Conservation (phyloP, 2,113 vertebrate genomes). For the Ascaphus truei region DNA sequence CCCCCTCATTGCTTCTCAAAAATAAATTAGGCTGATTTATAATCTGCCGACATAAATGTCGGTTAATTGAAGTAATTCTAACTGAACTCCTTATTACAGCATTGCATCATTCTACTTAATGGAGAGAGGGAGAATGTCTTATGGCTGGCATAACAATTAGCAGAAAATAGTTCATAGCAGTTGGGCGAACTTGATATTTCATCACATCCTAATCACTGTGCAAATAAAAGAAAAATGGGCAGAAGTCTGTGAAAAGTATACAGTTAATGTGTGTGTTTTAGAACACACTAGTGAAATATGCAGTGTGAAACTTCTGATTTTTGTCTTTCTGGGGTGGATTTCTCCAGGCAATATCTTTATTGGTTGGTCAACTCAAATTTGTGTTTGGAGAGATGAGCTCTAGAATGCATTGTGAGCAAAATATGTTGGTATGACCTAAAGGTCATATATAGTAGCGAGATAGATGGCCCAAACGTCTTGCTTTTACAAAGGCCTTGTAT, state of each 20-base stretch:
- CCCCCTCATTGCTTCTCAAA: background rate
- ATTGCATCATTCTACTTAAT: slow-evolving; percentile 2
- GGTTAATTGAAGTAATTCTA: slow-evolving; percentile 14
- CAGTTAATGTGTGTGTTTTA: too few species aligned
- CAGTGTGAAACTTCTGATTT: too few species aligned
- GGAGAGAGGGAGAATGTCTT: background rate
- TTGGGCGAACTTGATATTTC: background rate
- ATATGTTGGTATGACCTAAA: too few species aligned
- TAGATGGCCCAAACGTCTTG: too few species aligned
- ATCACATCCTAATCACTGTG: background rate
- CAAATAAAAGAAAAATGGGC: background rate
- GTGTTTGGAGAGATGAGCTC: too few species aligned
- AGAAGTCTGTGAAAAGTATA: background rate
- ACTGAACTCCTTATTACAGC: background rate
- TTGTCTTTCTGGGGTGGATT: too few species aligned
- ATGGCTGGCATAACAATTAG: slow-evolving; percentile 8
- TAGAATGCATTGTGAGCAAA: too few species aligned
- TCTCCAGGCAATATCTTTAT: too few species aligned
- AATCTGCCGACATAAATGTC: background rate
- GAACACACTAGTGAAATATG: too few species aligned
- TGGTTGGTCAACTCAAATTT: too few species aligned
- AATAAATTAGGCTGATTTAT: background rate
- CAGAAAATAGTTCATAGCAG: slow-evolving; percentile 2
- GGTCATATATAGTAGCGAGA: too few species aligned
- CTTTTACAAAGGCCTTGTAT: too few species aligned